phyloP scores from a whole-genome alignment of 2,888 invertebrate species.

The Melieria picta region DNA sequence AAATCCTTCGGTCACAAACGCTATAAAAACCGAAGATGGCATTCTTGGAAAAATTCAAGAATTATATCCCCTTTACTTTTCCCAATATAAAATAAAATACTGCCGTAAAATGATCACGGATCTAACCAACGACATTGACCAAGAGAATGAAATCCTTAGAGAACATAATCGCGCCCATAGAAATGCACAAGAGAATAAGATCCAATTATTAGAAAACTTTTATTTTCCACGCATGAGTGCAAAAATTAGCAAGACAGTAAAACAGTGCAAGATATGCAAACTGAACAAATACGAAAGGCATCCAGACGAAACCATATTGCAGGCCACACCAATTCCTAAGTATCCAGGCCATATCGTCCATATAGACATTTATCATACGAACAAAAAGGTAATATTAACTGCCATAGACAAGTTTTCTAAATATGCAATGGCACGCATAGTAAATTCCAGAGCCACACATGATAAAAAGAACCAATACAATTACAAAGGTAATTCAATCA shows the following conservation, averaged over 20 bases:
- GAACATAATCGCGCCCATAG: slow-evolving; percentile 19
- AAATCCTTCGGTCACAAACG: slow-evolving; percentile 28
- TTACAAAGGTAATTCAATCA: background rate
- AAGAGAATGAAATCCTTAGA: slow-evolving; percentile 24
- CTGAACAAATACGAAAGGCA: slow-evolving; percentile 28
- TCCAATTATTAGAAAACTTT: slow-evolving; percentile 18
- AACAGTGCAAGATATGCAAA: slow-evolving; percentile 25
- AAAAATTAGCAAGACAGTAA: slow-evolving; percentile 19
- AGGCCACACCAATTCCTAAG: slow-evolving; percentile 22
- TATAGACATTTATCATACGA: slow-evolving; percentile 17
- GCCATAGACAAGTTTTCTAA: slow-evolving; percentile 29
- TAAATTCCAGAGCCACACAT: slow-evolving; percentile 11
- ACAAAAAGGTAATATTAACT: slow-evolving; percentile 27
- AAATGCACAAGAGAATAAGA: slow-evolving; percentile 25
- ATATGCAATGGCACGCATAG: slow-evolving; percentile 20
- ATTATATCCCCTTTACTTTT: slow-evolving; percentile 24
- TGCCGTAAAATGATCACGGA: slow-evolving; percentile 12
- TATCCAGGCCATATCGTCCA: slow-evolving; percentile 14
- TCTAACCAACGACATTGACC: slow-evolving; percentile 16
- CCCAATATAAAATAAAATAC: slow-evolving; percentile 16
- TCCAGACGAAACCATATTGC: slow-evolving; percentile 14
- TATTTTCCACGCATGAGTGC: slow-evolving; percentile 27
- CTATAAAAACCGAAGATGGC: slow-evolving; percentile 22
- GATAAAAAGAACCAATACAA: background rate
- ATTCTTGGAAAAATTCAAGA: slow-evolving; percentile 33